Evolutionary conservation across 2,888 invertebrate species (phyloP), one percentile per base, ranked within the genome.

Genomic region (Ethmia dodecea): DNA sequence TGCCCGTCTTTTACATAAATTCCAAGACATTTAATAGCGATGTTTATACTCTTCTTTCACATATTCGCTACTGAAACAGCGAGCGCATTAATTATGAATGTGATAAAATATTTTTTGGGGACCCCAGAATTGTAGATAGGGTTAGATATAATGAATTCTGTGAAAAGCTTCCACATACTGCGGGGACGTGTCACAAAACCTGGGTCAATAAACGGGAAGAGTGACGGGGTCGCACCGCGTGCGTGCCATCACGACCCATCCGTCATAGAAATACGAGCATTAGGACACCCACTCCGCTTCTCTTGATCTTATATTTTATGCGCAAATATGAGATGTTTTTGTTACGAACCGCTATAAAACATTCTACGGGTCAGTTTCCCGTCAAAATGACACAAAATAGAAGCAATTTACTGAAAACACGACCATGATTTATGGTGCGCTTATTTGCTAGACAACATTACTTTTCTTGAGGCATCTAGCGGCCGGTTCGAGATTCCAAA

Each of bases 151-250:
- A 75, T 68, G 59, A 69, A 73, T 70, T 74, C 64, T 43, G 42
- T 57, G 63, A 65, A 64, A 58, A 55, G 53, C 55, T 35, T 36
- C 33, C 35, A 27, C 22, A 49, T 60, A 53, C 47, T 54, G 47
- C 38, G 56, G 47, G 52, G 60, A 69, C 68, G 72, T 72, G 74
- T 73, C 73, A 67, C 54, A 68, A 71, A 73, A 69, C 61, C 61
- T 50, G 41, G 57, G 56, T 60, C 60, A 65, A 73, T 68, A 67
- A 63, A 64, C 54, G 55, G 55, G 51, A 59, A 50, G 56, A 49
- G 49, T 53, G 56, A 56, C 52, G 57, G 55, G 53, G 44, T 47
- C 52, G 44, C 41, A 28, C 55, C 52, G 53, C 56, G 54, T 55
- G 55, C 37, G 41, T 50, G 43, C 33, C 39, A 36, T 25, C 30